Evolutionary conservation across 2,113 vertebrate genomes (phyloP).

Genomic region (Bubo blakistoni): DNA sequence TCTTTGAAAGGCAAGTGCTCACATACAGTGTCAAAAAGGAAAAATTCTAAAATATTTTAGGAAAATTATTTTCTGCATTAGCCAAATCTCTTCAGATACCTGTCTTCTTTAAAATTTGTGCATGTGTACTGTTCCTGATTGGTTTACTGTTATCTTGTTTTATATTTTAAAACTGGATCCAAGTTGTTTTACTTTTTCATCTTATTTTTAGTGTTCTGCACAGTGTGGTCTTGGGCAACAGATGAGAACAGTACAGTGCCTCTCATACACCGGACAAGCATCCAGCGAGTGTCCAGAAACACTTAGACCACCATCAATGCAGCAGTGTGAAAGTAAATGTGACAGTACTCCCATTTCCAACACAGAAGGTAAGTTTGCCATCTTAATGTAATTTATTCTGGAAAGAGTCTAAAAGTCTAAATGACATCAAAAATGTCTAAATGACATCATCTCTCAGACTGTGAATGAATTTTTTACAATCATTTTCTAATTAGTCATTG

Average conservation of each 20-base stretch:
- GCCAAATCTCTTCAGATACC: not conserved
- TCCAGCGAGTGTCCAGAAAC: constrained; percentile 89
- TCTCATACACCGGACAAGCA: constrained; percentile 93
- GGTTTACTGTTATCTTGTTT: not conserved
- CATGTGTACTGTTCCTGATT: not conserved
- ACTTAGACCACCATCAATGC: constrained; percentile 86
- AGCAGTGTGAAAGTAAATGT: constrained; percentile 98
- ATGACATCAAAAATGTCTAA: too few species aligned
- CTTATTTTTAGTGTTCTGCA: constrained; percentile 87
- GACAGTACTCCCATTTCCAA: constrained; percentile 89
- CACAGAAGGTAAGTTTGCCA: constrained; percentile 84
- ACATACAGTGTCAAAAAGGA: not conserved
- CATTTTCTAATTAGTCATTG: not conserved
- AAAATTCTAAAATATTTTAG: not conserved
- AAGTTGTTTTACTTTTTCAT: not conserved
- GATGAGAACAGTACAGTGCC: constrained; percentile 92
- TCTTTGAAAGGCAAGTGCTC: not conserved
- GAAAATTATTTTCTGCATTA: not conserved
- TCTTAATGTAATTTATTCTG: not conserved
- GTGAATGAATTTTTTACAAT: not conserved
- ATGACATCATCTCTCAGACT: not conserved
- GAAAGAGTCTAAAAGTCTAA: not conserved
- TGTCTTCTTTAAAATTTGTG: not conserved
- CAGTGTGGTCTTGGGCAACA: constrained; percentile 96
- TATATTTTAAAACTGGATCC: not conserved